Percentiles rank a stretch among this genome's conserved stretches.
Conservation (phyloP, 2,888 invertebrate genomes). For the Sclerodermus sp. region DNA sequence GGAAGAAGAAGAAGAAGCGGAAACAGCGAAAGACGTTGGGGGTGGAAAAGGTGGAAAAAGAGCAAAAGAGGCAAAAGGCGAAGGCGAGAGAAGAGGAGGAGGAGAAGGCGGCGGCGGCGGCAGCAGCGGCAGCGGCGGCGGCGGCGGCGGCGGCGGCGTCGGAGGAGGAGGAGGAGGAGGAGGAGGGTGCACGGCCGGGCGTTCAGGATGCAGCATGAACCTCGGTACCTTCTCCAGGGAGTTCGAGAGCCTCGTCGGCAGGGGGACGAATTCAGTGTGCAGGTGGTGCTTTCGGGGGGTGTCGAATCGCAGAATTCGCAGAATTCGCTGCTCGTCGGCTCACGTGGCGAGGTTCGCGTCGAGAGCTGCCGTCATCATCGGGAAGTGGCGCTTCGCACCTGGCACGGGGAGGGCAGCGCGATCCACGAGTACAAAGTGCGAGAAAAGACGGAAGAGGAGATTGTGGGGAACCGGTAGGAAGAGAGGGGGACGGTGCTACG, state of each 20-base stretch:
- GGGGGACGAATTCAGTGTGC: constrained; percentile 30
- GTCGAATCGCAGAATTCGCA: neutral
- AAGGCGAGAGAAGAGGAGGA: neutral
- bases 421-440: no score
- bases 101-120: neutral
- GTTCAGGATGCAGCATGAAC: constrained; percentile 58
- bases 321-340: neutral
- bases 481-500: no score
- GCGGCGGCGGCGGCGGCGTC: neutral
- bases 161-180: constrained; percentile 10
- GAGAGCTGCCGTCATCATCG: constrained; percentile 24
- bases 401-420: neutral
- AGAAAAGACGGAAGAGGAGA: no score
- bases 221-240: constrained; percentile 52
- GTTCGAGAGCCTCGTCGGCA: constrained; percentile 53
- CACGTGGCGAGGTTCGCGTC: neutral
- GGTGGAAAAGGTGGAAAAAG: no score
- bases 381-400: constrained; percentile 15
- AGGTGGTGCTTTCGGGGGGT: no score
- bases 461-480: no score
- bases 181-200: constrained; percentile 23
- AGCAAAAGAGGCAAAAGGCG: no score
- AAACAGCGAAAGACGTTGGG: constrained; percentile 3
- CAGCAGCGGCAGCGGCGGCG: neutral
- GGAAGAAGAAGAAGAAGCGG: constrained; percentile 12